Evolutionary conservation across 2,888 invertebrate genomes (phyloP).

Genomic region (Eupithecia pulchellata): DNA sequence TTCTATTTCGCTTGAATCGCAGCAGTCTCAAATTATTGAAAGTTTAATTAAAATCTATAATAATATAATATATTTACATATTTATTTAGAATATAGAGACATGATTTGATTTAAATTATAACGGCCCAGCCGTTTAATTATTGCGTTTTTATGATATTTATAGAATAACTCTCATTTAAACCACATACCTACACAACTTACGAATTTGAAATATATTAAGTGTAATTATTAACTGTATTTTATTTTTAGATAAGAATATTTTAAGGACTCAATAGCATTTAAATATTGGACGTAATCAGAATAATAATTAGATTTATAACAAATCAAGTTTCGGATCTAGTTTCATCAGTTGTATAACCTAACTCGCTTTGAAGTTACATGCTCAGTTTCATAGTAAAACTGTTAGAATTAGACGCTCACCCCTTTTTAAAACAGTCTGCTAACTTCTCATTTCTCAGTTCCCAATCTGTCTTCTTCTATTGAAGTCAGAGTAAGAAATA

Average conservation of each 20-base stretch:
- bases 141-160: not conserved
- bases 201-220: not conserved
- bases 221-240: not conserved
- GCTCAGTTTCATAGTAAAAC: not conserved
- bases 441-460: too few species aligned
- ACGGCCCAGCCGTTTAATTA: conserved; percentile 11
- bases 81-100: not conserved
- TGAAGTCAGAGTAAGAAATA: too few species aligned
- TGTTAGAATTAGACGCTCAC: not conserved
- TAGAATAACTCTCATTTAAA: not conserved
- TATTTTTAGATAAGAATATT: not conserved
- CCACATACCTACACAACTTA: not conserved
- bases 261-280: not conserved
- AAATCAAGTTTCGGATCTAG: not conserved
- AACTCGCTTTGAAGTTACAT: not conserved
- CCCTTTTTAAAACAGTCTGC: too few species aligned
- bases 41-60: conserved; percentile 5
- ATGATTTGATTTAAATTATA: conserved; percentile 1
- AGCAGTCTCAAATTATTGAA: conserved; percentile 21
- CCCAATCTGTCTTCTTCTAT: too few species aligned
- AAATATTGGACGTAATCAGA: not conserved
- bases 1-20: conserved; percentile 43
- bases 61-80: conserved; percentile 17
- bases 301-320: not conserved
- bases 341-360: not conserved